phyloP scores from a whole-genome alignment of 2,888 invertebrate species.

The Zaprionus obscuricornis region DNA sequence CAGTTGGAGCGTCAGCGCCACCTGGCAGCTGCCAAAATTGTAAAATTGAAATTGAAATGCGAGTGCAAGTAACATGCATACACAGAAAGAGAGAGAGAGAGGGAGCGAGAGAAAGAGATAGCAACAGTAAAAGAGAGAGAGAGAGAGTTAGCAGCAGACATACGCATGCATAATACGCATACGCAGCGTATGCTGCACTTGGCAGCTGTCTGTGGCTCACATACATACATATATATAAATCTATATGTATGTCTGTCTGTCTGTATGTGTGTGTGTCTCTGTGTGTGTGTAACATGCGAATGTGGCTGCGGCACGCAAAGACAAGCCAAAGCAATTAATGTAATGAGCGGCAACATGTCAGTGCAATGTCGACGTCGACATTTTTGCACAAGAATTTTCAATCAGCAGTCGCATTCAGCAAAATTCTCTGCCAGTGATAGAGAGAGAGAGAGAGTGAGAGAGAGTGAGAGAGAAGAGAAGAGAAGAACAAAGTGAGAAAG shows the following conservation, averaged over 20 bases:
- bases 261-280: conserved; percentile 21
- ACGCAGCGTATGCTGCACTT: conserved; percentile 62
- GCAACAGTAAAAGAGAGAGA: no score
- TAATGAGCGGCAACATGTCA: conserved; percentile 76
- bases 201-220: conserved; percentile 1
- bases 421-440: conserved; percentile 9
- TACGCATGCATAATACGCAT: conserved; percentile 74
- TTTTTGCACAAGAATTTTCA: conserved; percentile 78
- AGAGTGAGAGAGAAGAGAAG: conserved; percentile 1
- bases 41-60: conserved; percentile 80
- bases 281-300: conserved; percentile 16
- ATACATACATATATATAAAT: no score
- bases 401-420: conserved; percentile 64
- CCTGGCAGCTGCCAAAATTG: conserved; percentile 81
- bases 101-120: background rate
- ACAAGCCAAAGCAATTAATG: conserved; percentile 77
- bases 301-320: conserved; percentile 63
- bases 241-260: conserved; percentile 6
- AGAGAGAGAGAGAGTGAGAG: background rate
- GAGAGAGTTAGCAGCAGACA: conserved; percentile 1
- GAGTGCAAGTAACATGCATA: conserved; percentile 59
- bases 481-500: conserved; percentile 1
- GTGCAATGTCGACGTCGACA: conserved; percentile 71
- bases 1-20: conserved; percentile 79
- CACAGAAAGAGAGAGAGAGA: background rate